These are phyloP conservation scores for Panthera leo DNA, from an alignment of 2,113 vertebrate species.

Conservation along the genomic window DNA sequence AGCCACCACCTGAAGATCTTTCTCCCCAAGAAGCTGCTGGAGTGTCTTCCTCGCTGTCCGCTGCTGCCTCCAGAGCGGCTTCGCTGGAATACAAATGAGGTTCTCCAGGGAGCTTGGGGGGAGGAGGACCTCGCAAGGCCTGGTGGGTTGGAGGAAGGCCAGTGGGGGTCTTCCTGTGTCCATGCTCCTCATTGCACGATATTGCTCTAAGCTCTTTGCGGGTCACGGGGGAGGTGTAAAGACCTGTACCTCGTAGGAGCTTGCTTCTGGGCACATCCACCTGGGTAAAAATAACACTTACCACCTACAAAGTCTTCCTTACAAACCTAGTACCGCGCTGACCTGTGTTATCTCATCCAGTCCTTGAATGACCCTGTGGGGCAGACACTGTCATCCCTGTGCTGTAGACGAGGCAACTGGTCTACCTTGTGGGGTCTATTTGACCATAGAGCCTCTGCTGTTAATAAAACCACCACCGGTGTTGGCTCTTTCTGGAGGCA, in stretches of 20 bases:
- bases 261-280: not conserved
- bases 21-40: constrained; percentile 92
- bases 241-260: not conserved
- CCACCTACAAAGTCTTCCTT: not conserved
- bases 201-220: not conserved
- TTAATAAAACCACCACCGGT: not conserved
- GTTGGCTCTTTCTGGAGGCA: not conserved
- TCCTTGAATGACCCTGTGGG: not conserved
- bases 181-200: not conserved
- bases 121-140: not conserved
- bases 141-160: not conserved
- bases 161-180: not conserved
- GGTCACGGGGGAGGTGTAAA: not conserved
- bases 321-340: not conserved
- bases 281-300: not conserved
- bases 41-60: constrained; percentile 89
- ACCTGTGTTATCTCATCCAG: not conserved
- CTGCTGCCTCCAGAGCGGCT: constrained; percentile 90
- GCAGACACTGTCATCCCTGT: not conserved
- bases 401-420: not conserved
- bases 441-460: not conserved
- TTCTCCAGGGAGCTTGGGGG: constrained; percentile 57
- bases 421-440: not conserved
- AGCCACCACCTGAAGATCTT: constrained; percentile 92
- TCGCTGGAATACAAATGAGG: constrained; percentile 95